Percentiles rank a stretch among this genome's conserved stretches.
These are phyloP conservation scores for Hemithea aestivaria DNA, from an alignment of 2,888 invertebrate species.

Conservation along the genomic window DNA sequence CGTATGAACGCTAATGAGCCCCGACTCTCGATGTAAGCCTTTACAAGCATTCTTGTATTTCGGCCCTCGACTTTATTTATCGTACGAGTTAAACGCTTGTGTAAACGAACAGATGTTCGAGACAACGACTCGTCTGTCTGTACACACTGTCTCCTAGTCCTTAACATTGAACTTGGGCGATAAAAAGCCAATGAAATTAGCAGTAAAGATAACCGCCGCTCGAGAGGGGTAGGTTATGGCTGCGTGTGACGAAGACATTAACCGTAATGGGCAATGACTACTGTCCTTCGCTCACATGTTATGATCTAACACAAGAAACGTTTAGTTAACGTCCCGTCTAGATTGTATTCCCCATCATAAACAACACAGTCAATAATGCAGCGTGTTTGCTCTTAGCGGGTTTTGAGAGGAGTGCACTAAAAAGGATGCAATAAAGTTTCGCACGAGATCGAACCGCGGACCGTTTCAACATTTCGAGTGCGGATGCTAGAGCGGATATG, in stretches of 20 bases:
- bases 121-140: slow-evolving; percentile 58
- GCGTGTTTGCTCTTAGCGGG: too few relatives aligned
- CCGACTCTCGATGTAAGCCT: slow-evolving; percentile 31
- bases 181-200: slow-evolving; percentile 71
- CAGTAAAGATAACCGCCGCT: slow-evolving; percentile 62
- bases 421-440: slow-evolving; percentile 26
- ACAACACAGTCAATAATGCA: too few relatives aligned
- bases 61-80: slow-evolving; percentile 58
- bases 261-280: slow-evolving; percentile 13
- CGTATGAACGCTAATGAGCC: slow-evolving; percentile 66
- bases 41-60: slow-evolving; percentile 41
- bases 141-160: slow-evolving; percentile 48
- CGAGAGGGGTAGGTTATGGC: slow-evolving; percentile 58
- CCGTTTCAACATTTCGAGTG: slow-evolving; percentile 59
- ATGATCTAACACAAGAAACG: slow-evolving; percentile 7
- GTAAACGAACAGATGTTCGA: slow-evolving; percentile 59
- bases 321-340: not conserved
- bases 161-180: slow-evolving; percentile 73
- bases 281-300: slow-evolving; percentile 14
- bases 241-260: slow-evolving; percentile 24
- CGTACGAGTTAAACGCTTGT: slow-evolving; percentile 43
- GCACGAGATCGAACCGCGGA: slow-evolving; percentile 30
- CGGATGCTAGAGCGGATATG: slow-evolving; percentile 74
- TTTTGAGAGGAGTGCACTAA: not conserved
- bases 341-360: not conserved